A percentile compares a stretch with the other conserved stretches of the same genome.
Evolutionary conservation across 2,113 vertebrate genomes (phyloP).

Genomic region (Gnathonemus longibarbis): DNA sequence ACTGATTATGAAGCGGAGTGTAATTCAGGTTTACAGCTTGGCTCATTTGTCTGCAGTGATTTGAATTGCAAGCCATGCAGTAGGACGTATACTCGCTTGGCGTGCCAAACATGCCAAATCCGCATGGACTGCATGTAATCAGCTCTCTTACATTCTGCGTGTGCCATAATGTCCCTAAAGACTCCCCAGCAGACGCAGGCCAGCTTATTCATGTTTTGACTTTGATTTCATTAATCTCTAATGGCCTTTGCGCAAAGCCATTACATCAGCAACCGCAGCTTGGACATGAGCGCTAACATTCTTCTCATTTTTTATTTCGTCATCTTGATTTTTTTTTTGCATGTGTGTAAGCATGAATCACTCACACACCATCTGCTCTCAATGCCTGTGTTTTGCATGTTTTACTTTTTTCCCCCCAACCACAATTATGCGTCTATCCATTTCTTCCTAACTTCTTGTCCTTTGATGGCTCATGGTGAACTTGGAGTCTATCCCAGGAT

Average conservation of each 20-base stretch:
- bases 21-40: not conserved
- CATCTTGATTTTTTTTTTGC: not conserved
- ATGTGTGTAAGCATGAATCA: not conserved
- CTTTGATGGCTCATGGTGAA: not conserved
- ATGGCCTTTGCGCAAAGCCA: conserved; percentile 3
- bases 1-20: not conserved
- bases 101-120: not conserved
- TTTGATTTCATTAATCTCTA: conserved; percentile 26
- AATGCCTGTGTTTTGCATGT: not conserved
- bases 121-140: conserved; percentile 18
- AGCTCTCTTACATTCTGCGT: conserved; percentile 25
- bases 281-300: not conserved
- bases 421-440: not conserved
- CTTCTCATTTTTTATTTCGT: not conserved
- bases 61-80: not conserved
- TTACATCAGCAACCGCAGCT: not conserved
- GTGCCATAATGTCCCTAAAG: conserved; percentile 26
- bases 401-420: not conserved
- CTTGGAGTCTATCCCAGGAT: not conserved
- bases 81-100: not conserved
- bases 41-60: not conserved
- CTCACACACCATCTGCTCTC: not conserved
- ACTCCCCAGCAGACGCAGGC: conserved; percentile 27
- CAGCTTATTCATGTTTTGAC: conserved; percentile 18
- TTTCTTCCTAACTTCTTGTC: not conserved